Base-by-base conservation (phyloP, 2,888 invertebrate species). In the Danaus chrysippus region DNA sequence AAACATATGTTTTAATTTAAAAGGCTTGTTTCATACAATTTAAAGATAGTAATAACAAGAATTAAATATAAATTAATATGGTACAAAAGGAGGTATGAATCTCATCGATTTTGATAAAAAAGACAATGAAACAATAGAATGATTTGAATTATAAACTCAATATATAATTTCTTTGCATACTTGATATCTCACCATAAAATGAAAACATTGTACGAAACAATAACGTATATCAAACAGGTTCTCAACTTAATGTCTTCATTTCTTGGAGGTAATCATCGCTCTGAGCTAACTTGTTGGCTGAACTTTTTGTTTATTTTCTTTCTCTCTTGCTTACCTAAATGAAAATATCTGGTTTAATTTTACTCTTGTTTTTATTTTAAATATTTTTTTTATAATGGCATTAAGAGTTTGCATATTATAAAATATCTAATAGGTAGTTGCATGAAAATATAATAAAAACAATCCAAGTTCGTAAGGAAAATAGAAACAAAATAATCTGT, bases 201-300 rank as follows among this genome's bases (percentile, higher is more conserved):
- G 49, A 49, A 49, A 84, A 81, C 76, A 49, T 15, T 49, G 49
- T 49, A 15, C 49, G 49, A 0, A 17, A 46, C 49, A 60, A 60
- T 55, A 55, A 58, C 55, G 46, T 42, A 42, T 56, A 43, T 43
- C 43, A 54, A 42, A 54, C 43, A 77, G 80, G 80, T 82, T 80
- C 76, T 70, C 66, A 80, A 81, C 79, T 78, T 84, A 84, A 87
- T 86, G 86, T 84, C 87, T 87, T 87, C 84, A 86, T 49, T 49
- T 49, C 49, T 49, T 17, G 49, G 49, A 49, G 49, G 49, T 49
- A 49, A 49, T 49, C 49, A 49, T 49, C 49, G 49, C 49, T 49
- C 49, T 49, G 49, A 49, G 49, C 49, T 49, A 49, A 49, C 49
- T 49, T 49, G 49, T 10, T 17, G 15, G 23, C 17, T 49, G 49